A percentile compares a stretch with the other conserved stretches of the same genome.
phyloP scores from a whole-genome alignment of 92 coral and sea anemone genomes.

The Virgularia gustaviana region DNA sequence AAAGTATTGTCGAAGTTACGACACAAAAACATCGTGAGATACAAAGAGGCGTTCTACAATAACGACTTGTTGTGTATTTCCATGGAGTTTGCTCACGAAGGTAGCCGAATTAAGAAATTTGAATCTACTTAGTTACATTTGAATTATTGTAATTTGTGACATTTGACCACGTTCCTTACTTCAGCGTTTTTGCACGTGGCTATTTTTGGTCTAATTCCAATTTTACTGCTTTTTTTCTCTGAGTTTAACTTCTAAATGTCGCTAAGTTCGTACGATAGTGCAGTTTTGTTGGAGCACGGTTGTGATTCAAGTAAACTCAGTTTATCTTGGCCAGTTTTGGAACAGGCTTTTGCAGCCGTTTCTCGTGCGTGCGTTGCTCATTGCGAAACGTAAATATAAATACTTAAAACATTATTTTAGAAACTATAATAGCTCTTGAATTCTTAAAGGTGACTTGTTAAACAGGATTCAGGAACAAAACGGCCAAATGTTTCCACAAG shows the following conservation, averaged over 20 bases:
- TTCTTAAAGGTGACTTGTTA: slow-evolving; percentile 67
- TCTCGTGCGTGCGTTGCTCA: too few species aligned
- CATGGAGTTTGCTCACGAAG: slow-evolving; percentile 94
- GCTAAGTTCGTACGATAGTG: too few species aligned
- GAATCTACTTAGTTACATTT: background rate
- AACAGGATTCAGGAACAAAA: slow-evolving; percentile 67
- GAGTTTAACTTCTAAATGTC: too few species aligned
- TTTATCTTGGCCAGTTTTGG: too few species aligned
- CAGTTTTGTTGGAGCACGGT: too few species aligned
- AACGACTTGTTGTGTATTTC: slow-evolving; percentile 69
- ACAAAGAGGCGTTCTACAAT: slow-evolving; percentile 80
- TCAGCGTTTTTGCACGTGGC: background rate
- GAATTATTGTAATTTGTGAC: too few species aligned
- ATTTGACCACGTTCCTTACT: background rate
- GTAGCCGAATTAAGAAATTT: slow-evolving; percentile 37
- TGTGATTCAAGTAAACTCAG: too few species aligned
- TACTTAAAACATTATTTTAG: background rate
- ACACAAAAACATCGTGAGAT: slow-evolving; percentile 84
- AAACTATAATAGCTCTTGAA: background rate
- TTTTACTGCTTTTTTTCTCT: too few species aligned
- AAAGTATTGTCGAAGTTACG: slow-evolving; percentile 77
- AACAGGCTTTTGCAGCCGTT: too few species aligned
- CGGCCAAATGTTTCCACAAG: slow-evolving; percentile 59
- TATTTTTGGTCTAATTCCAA: too few species aligned
- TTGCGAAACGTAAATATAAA: too few species aligned